Percentiles rank a stretch among this genome's conserved stretches.
Evolutionary conservation across 2,888 invertebrate genomes (phyloP).

Genomic region (Eilema caniola): DNA sequence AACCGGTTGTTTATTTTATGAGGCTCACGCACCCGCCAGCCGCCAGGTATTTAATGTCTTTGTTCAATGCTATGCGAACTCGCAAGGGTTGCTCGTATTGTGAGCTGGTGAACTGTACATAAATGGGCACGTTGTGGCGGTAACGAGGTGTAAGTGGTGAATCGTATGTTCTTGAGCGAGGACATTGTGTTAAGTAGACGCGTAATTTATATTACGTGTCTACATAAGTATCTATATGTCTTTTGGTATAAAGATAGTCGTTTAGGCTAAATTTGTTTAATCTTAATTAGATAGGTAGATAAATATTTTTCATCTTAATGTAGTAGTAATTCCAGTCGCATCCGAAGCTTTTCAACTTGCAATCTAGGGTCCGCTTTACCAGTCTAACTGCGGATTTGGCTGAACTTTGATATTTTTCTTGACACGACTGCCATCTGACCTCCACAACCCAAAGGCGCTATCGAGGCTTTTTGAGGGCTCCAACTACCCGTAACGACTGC

Average conservation of each 20-base stretch:
- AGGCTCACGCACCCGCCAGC: conserved; percentile 23
- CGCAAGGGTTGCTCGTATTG: conserved; percentile 29
- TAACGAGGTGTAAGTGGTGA: conserved; percentile 17
- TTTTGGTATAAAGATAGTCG: neutral
- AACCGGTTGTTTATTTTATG: conserved; percentile 37
- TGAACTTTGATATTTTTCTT: no score
- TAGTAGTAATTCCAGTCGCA: no score
- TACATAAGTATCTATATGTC: neutral
- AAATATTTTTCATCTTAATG: no score
- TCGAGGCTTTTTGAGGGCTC: no score
- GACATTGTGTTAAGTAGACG: neutral
- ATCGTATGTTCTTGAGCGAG: conserved; percentile 12
- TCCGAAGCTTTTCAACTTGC: no score
- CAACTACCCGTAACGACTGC: no score
- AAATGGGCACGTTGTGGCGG: conserved; percentile 7
- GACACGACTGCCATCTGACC: no score
- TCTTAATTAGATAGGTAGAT: no score
- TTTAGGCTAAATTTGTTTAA: no score
- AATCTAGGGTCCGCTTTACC: no score
- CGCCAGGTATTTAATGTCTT: conserved; percentile 38
- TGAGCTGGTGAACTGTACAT: conserved; percentile 22
- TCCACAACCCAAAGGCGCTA: no score
- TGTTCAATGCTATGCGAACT: conserved; percentile 30
- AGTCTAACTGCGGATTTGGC: no score
- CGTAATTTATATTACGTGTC: neutral